Evolutionary conservation across 2,888 invertebrate species (phyloP).

Genomic region (Bembecia ichneumoniformis): DNA sequence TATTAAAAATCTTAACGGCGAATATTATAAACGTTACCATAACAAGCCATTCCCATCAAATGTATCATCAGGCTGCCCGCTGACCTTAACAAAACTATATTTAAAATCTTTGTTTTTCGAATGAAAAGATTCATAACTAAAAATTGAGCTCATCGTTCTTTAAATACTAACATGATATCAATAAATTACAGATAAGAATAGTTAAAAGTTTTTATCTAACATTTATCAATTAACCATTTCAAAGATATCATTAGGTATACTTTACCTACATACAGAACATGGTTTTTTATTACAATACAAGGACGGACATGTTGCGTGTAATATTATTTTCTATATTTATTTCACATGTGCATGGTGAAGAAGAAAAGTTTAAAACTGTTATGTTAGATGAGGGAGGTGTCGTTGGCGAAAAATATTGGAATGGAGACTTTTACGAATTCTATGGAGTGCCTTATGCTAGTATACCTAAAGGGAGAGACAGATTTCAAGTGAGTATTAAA

Average conservation of each 20-base stretch:
- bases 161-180: too few relatives aligned
- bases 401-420: slow-evolving; percentile 50
- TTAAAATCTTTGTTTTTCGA: too few relatives aligned
- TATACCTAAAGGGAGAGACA: slow-evolving; percentile 43
- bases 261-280: slow-evolving; percentile 1
- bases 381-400: slow-evolving; percentile 40
- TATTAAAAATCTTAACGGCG: too few relatives aligned
- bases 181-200: too few relatives aligned
- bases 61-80: too few relatives aligned
- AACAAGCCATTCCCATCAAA: too few relatives aligned
- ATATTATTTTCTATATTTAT: slow-evolving; percentile 25
- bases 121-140: too few relatives aligned
- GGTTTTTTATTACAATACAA: slow-evolving; percentile 5
- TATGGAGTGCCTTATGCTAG: slow-evolving; percentile 54
- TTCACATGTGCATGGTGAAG: slow-evolving; percentile 16
- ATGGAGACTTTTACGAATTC: slow-evolving; percentile 56
- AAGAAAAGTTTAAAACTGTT: slow-evolving; percentile 27
- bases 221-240: slow-evolving; percentile 2
- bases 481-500: slow-evolving; percentile 39
- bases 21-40: too few relatives aligned
- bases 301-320: slow-evolving; percentile 29
- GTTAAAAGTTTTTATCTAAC: background rate
- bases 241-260: too few relatives aligned
- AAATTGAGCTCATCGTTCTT: too few relatives aligned
- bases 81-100: too few relatives aligned